Base-by-base conservation (phyloP, 2,113 vertebrate species). In the Onychostoma macrolepis region DNA sequence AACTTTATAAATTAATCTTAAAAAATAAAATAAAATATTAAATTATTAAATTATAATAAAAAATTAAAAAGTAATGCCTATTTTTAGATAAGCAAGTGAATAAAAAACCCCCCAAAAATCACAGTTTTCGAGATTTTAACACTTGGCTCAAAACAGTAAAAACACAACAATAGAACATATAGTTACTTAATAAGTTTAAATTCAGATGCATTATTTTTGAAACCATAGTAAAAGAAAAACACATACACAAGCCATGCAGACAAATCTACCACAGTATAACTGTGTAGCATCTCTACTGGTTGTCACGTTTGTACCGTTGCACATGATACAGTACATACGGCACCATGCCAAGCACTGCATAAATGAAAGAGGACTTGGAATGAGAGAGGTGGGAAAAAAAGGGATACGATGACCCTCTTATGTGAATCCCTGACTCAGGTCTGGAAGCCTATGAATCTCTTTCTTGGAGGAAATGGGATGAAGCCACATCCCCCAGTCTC, bases 401-500 rank as follows among this genome's bases (percentile, higher is more conserved):
- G 75, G 69, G 7, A 50, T 48, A 5, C 28, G 0, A 30, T 53
- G 48, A 53, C 48, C 76, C 76, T 53, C 48, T 63, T 67, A 21
- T 38, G 15, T 6, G n/a, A 83, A 71, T 19, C 43, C 80, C 65
- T 30, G 58, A 65, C 41, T 65, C 56, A 26, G n/a, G n/a, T 83
- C 67, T 48, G 63, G 36, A 83, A 67, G 58, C 43, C 80, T n/a
- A 45, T 10, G 17, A 50, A 71, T 45, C 15, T 67, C 38, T 82
- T 43, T 82, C 38, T 30, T 67, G 15, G 61, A 36, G 63, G n/a
- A 48, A 83, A 83, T 71, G 26, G 43, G 43, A 83, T 71, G 26
- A 83, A 83, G 81, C 50, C 38, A 71, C 28, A 83, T 83, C 19
- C 41, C n/a, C 41, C 43, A 50, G 81, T 36, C 26, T 33, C 26